These are phyloP conservation scores for Hippocampus mohnikei DNA, from an alignment of 2,113 vertebrate genomes.

Conservation along the genomic window DNA sequence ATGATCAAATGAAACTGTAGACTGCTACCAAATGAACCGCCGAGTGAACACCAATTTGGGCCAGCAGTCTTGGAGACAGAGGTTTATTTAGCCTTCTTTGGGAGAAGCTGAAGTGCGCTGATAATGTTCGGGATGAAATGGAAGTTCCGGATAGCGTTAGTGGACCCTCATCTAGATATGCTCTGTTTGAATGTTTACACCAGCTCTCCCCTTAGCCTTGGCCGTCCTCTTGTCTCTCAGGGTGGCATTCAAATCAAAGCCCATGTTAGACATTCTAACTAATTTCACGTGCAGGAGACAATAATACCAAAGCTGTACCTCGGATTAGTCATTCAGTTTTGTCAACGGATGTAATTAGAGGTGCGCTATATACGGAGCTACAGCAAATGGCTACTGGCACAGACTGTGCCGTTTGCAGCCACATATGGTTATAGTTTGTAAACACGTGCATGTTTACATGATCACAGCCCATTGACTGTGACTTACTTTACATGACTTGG, in stretches of 20 bases:
- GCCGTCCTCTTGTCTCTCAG: constrained; percentile 38
- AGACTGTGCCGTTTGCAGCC: constrained; percentile 48
- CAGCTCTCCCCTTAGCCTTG: constrained; percentile 20
- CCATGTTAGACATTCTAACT: constrained; percentile 37
- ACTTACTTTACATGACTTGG: constrained; percentile 42
- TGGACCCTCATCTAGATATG: constrained; percentile 27
- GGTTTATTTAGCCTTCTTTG: constrained; percentile 51
- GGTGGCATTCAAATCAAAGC: constrained; percentile 58
- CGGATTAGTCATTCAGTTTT: constrained; percentile 59
- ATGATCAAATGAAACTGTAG: constrained; percentile 53
- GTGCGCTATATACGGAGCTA: constrained; percentile 48
- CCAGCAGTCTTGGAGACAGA: constrained; percentile 15
- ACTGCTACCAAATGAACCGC: constrained; percentile 60
- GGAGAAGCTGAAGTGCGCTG: constrained; percentile 22
- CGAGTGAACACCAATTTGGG: constrained; percentile 23
- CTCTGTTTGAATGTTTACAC: constrained; percentile 58
- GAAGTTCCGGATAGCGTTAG: constrained; percentile 24
- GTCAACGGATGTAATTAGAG: constrained; percentile 60
- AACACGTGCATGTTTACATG: constrained; percentile 51
- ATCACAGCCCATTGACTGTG: constrained; percentile 52
- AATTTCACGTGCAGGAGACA: constrained; percentile 57
- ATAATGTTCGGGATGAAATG: constrained; percentile 16
- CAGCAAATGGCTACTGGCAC: constrained; percentile 51
- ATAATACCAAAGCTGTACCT: constrained; percentile 43
- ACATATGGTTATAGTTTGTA: constrained; percentile 52